phyloP scores from a whole-genome alignment of 2,113 vertebrate species.

The Spea multiplicata region DNA sequence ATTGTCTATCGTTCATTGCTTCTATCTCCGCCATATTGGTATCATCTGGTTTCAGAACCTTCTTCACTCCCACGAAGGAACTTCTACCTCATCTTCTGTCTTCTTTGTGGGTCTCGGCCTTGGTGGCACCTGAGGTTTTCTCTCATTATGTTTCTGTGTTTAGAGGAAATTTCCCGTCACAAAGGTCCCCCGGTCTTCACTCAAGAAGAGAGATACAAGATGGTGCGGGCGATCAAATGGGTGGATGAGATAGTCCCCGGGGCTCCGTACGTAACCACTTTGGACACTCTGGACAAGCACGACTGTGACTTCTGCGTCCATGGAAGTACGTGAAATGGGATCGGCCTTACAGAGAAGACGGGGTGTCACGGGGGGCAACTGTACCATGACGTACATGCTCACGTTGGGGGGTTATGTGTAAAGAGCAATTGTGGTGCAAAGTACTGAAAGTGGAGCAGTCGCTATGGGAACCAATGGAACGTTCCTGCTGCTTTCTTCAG shows the following conservation, averaged over 20 bases:
- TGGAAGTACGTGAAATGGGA: slow-evolving; percentile 75
- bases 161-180: slow-evolving; percentile 95
- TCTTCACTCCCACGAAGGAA: neutral
- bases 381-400: too few relatives aligned
- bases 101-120: neutral
- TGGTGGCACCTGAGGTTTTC: neutral
- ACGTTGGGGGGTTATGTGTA: too few relatives aligned
- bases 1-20: too few relatives aligned
- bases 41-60: neutral
- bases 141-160: neutral
- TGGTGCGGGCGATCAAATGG: slow-evolving; percentile 97
- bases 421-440: too few relatives aligned
- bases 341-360: neutral
- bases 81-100: too few relatives aligned
- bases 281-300: slow-evolving; percentile 91
- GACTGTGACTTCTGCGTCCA: slow-evolving; percentile 96
- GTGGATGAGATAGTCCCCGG: slow-evolving; percentile 92
- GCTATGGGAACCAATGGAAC: too few relatives aligned
- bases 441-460: too few relatives aligned
- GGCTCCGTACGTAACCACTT: slow-evolving; percentile 91
- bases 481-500: too few relatives aligned
- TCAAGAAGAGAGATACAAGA: slow-evolving; percentile 91
- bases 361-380: too few relatives aligned
- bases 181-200: slow-evolving; percentile 97
- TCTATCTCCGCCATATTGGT: too few relatives aligned